These are phyloP conservation scores for Crax fasciolata DNA, from an alignment of 2,797 vertebrate species.

Conservation along the genomic window DNA sequence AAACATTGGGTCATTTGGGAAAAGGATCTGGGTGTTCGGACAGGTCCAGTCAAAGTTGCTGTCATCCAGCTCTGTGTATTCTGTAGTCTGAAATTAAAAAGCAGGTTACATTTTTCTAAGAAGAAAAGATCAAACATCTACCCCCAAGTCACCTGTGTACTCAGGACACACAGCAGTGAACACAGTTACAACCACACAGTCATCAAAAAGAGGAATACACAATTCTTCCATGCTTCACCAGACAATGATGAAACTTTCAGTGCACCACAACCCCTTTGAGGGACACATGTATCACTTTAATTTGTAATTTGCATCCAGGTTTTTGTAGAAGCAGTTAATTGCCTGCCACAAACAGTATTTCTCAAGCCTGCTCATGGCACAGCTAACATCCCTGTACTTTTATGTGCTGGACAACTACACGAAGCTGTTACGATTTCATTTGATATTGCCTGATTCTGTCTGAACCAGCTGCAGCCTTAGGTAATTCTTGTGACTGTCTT, in stretches of 20 bases:
- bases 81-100: slow-evolving; percentile 77
- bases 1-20: slow-evolving; percentile 94
- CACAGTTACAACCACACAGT: not conserved
- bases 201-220: not conserved
- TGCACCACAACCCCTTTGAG: not conserved
- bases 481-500: not conserved
- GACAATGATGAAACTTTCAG: not conserved
- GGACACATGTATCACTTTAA: not conserved
- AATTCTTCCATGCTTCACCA: not conserved
- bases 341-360: not conserved
- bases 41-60: slow-evolving; percentile 99
- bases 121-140: not conserved
- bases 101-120: not conserved
- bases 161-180: not conserved
- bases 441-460: rapidly evolving
- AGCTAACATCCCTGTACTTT: not conserved
- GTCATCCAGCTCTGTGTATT: slow-evolving; percentile 92
- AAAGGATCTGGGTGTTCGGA: slow-evolving; percentile 97
- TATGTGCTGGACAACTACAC: not conserved
- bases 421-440: not conserved
- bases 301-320: not conserved
- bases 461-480: not conserved
- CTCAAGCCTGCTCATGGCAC: not conserved
- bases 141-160: not conserved
- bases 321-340: not conserved